Conservation (phyloP, 1,140 invertebrate genomes). For the Radopholus similis region DNA sequence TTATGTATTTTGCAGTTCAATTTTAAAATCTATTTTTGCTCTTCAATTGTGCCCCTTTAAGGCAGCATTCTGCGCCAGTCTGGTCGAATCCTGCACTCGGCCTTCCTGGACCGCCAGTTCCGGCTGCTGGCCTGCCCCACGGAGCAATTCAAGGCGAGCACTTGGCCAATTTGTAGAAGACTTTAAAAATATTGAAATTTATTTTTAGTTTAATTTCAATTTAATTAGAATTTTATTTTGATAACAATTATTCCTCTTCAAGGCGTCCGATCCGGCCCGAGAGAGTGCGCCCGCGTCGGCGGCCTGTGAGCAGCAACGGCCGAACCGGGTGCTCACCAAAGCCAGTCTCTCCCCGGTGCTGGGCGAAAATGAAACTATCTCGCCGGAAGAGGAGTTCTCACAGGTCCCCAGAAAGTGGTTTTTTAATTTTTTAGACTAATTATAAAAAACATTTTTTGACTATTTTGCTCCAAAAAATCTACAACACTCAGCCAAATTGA, state of each 20-base stretch:
- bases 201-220: no score
- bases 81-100: slow-evolving; percentile 36
- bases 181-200: no score
- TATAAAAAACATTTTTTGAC: not conserved
- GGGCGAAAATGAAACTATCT: slow-evolving; percentile 7
- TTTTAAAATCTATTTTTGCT: slow-evolving; percentile 7
- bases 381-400: slow-evolving; percentile 44
- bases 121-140: slow-evolving; percentile 44
- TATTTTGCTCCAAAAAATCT: slow-evolving; percentile 15
- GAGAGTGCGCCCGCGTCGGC: not conserved
- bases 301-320: not conserved
- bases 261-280: no score
- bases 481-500: no score
- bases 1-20: not conserved
- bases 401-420: slow-evolving; percentile 27
- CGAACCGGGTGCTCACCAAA: slow-evolving; percentile 45
- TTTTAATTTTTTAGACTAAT: not conserved
- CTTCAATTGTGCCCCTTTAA: slow-evolving; percentile 15
- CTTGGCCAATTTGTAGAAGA: no score
- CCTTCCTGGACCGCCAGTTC: slow-evolving; percentile 52
- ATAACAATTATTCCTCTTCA: no score
- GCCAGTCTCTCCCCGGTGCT: slow-evolving; percentile 47
- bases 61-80: slow-evolving; percentile 49
- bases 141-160: slow-evolving; percentile 46
- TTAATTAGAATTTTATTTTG: no score